These are phyloP conservation scores for Chiridota heheva DNA, from an alignment of 35 echinoderm and acorn worm species.

Conservation along the genomic window DNA sequence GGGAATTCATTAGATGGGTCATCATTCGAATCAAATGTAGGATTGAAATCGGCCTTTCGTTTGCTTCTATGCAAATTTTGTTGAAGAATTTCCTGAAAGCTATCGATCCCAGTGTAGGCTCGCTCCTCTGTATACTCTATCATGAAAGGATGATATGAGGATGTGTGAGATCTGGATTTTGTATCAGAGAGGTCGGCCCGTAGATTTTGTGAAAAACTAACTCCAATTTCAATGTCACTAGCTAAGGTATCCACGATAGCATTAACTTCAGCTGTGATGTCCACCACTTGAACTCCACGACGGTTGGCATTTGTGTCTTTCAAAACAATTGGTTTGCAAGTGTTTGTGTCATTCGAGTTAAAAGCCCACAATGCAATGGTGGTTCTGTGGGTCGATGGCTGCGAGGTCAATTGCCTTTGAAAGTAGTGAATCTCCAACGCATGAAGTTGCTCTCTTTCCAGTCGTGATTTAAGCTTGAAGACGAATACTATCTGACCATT, in stretches of 20 bases:
- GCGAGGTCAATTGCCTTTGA: background rate
- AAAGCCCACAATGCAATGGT: conserved; percentile 16
- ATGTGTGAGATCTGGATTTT: background rate
- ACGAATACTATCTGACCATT: conserved; percentile 1
- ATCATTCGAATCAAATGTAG: background rate
- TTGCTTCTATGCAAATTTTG: conserved; percentile 13
- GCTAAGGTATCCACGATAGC: conserved; percentile 12
- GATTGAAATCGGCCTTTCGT: background rate
- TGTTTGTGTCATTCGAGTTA: background rate
- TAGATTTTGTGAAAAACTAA: conserved; percentile 16
- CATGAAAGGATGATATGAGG: conserved; percentile 27
- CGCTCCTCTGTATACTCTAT: conserved; percentile 27
- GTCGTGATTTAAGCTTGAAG: conserved; percentile 24
- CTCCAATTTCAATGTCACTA: background rate
- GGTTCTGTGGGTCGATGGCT: background rate
- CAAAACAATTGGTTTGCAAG: background rate
- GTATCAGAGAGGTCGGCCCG: background rate
- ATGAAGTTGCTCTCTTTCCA: conserved; percentile 10
- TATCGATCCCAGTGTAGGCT: background rate
- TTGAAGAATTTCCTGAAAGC: no score
- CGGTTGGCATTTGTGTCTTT: conserved; percentile 5
- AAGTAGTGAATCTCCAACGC: conserved; percentile 39
- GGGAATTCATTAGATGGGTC: background rate
- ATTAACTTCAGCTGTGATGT: conserved; percentile 21
- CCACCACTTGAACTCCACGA: conserved; percentile 27